Percentiles rank a stretch among this genome's conserved stretches.
Conservation (phyloP, 2,888 invertebrate species). For the Macrosiphum euphorbiae region DNA sequence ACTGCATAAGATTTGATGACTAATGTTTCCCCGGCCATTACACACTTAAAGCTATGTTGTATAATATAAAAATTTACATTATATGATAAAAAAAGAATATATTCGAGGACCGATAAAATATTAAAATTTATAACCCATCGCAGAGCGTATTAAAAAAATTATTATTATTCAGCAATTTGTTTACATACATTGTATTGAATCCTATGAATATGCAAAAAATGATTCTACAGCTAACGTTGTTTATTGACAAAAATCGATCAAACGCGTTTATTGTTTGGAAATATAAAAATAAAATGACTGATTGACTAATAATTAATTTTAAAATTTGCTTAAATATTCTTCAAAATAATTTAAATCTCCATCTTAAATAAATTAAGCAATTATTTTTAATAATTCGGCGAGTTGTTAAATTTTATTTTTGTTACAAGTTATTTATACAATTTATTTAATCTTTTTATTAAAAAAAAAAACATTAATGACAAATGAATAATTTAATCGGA, state of each 20-base stretch:
- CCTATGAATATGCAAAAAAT: slow-evolving; percentile 35
- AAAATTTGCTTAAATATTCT: not conserved
- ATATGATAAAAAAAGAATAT: not conserved
- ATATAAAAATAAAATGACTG: not conserved
- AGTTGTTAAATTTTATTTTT: not conserved
- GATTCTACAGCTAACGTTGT: slow-evolving; percentile 1
- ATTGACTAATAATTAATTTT: not conserved
- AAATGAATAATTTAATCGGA: not conserved
- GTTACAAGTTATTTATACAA: not conserved
- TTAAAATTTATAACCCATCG: slow-evolving; percentile 22
- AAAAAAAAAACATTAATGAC: not conserved
- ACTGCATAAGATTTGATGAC: slow-evolving; percentile 30
- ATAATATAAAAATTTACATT: slow-evolving; percentile 18
- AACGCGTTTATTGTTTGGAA: not conserved
- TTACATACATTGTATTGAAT: not conserved
- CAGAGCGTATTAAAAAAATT: slow-evolving; percentile 14
- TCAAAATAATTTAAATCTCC: not conserved
- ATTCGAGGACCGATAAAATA: slow-evolving; percentile 26
- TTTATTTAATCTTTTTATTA: not conserved
- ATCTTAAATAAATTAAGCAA: not conserved
- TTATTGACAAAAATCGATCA: not conserved
- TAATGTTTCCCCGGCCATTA: not conserved
- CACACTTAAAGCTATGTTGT: not conserved
- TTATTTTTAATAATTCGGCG: not conserved
- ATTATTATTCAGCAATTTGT: slow-evolving; percentile 45